These are phyloP conservation scores for Sprattus sprattus DNA, from an alignment of 2,113 vertebrate species.

Conservation along the genomic window DNA sequence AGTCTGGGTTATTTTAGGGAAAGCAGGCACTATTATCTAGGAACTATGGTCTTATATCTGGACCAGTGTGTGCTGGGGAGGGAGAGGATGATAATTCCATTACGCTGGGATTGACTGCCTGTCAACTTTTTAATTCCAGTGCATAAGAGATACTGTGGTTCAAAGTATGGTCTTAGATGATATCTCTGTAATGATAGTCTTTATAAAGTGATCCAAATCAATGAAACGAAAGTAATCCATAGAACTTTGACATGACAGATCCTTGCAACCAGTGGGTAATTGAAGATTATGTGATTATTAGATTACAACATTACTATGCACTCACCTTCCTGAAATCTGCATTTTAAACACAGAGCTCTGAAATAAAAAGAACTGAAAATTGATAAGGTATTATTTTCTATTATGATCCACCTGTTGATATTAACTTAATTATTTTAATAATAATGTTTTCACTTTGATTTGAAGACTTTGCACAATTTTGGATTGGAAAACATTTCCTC, in stretches of 20 bases:
- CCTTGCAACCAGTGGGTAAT: not conserved
- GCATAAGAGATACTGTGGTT: not conserved
- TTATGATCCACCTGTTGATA: not conserved
- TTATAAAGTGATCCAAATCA: not conserved
- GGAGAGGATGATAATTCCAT: not conserved
- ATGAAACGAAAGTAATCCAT: not conserved
- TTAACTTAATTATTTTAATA: no score
- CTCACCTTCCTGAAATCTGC: not conserved
- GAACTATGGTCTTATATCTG: not conserved
- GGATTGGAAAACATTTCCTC: not conserved
- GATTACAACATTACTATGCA: not conserved
- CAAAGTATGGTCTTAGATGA: no score
- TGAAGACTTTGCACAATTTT: not conserved
- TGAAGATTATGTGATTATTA: not conserved
- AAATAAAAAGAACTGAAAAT: not conserved
- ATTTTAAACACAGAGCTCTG: not conserved
- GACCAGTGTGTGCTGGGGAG: not conserved
- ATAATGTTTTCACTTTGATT: not conserved
- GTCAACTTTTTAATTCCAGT: not conserved
- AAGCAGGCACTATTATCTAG: slow-evolving; percentile 31
- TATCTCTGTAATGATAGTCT: no score
- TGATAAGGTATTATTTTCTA: not conserved
- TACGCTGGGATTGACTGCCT: not conserved
- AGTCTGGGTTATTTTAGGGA: slow-evolving; percentile 37
- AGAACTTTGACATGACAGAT: not conserved